A percentile compares a stretch with the other conserved stretches of the same genome.
These are phyloP conservation scores for Crocidura indochinensis DNA, from an alignment of 2,797 vertebrate genomes.

Conservation along the genomic window DNA sequence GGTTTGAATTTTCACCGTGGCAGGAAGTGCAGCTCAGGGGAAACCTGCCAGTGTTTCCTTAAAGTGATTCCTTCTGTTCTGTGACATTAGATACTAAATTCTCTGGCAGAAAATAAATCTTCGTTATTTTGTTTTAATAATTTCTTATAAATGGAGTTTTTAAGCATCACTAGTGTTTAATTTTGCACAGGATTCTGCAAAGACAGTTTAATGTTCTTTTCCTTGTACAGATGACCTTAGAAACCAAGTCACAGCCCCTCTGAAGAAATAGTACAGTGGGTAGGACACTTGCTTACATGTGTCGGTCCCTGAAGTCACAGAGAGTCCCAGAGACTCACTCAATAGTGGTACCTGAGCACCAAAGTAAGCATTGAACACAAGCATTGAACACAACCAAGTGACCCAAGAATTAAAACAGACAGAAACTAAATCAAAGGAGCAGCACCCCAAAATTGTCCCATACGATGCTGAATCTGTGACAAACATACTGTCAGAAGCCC, in stretches of 20 bases:
- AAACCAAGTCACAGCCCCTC: neutral
- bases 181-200: neutral
- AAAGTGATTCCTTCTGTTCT: neutral
- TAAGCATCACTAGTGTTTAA: neutral
- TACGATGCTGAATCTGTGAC: neutral
- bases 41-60: neutral
- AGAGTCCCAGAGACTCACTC: no score
- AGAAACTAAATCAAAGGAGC: neutral
- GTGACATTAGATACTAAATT: constrained; percentile 1
- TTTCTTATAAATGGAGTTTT: constrained; percentile 14
- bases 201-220: constrained; percentile 38
- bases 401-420: no score
- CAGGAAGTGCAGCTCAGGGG: neutral
- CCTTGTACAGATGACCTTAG: neutral
- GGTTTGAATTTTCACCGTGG: neutral
- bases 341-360: no score
- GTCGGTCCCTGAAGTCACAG: no score
- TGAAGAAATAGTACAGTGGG: no score
- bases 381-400: no score
- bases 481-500: neutral
- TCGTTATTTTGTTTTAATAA: constrained; percentile 39
- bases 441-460: neutral
- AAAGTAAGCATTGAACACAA: no score
- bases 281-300: no score
- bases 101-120: constrained; percentile 36